Percentiles rank a stretch among this genome's conserved stretches.
Conservation (phyloP, 2,888 invertebrate genomes). For the Lasioglossum calceatum region DNA sequence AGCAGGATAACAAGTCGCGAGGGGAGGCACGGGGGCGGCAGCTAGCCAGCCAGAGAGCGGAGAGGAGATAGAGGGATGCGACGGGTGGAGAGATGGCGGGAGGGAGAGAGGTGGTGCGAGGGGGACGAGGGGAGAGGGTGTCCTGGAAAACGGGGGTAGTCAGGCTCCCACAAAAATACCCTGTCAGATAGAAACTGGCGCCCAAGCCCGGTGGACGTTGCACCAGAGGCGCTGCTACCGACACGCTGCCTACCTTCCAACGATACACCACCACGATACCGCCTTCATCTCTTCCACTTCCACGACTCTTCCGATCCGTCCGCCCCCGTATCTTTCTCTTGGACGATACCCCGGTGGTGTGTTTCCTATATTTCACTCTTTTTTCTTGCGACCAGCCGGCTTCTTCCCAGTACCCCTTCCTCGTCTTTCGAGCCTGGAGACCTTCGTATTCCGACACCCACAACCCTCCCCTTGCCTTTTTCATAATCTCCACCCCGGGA, state of each 20-base stretch:
- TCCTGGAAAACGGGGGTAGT: conserved; percentile 67
- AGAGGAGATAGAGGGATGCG: conserved; percentile 27
- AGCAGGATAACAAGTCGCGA: conserved; percentile 75
- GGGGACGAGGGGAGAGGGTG: conserved; percentile 7
- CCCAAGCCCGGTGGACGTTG: conserved; percentile 73
- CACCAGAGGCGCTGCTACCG: conserved; percentile 21
- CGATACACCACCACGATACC: conserved; percentile 46
- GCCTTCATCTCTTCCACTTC: conserved; percentile 23
- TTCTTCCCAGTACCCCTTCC: conserved; percentile 1
- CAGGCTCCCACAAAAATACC: conserved; percentile 78
- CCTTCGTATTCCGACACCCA: not conserved
- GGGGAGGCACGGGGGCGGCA: conserved; percentile 43
- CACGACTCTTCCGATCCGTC: conserved; percentile 2
- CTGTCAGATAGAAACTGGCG: conserved; percentile 78
- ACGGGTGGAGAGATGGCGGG: not conserved
- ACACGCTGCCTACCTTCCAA: conserved; percentile 23
- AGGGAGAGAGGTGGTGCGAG: conserved; percentile 7
- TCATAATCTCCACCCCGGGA: conserved; percentile 23
- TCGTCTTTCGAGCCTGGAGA: not conserved
- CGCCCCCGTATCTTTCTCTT: conserved; percentile 26
- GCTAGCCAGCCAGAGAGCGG: conserved; percentile 27
- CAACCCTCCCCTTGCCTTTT: not conserved
- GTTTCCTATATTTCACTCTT: conserved; percentile 21
- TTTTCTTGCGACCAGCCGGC: not conserved
- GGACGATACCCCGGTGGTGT: conserved; percentile 14